A percentile compares a stretch with the other conserved stretches of the same genome.
Conservation (phyloP, 2,797 vertebrate species). For the Microctenopoma stevenorrisi region DNA sequence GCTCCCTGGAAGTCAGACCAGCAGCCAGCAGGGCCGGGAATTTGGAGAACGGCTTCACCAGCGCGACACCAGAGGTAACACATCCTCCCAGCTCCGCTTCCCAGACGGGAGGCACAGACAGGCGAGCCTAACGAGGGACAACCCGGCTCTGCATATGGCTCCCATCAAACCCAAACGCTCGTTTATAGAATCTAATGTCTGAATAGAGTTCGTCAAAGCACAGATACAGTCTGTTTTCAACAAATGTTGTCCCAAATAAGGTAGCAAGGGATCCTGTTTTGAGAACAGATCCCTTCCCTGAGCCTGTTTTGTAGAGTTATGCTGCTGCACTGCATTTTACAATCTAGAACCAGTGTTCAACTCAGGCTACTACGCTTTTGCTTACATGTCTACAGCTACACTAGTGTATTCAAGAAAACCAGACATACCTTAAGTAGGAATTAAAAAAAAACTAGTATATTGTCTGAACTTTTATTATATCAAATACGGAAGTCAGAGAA, state of each 20-base stretch:
- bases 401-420: constrained; percentile 65
- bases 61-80: constrained; percentile 72
- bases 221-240: constrained; percentile 56
- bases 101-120: constrained; percentile 83
- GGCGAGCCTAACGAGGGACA: constrained; percentile 84
- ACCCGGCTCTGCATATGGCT: constrained; percentile 84
- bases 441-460: constrained; percentile 47
- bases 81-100: constrained; percentile 80
- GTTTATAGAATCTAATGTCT: constrained; percentile 98
- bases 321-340: constrained; percentile 75
- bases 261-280: constrained; percentile 64
- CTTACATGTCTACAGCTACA: constrained; percentile 72
- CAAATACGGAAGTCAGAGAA: constrained; percentile 63
- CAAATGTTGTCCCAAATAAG: constrained; percentile 56
- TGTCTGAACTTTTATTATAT: constrained; percentile 67
- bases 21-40: constrained; percentile 79
- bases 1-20: constrained; percentile 79
- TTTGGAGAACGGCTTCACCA: constrained; percentile 81
- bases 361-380: constrained; percentile 76
- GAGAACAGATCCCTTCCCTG: constrained; percentile 54
- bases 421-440: constrained; percentile 69
- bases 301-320: constrained; percentile 73
- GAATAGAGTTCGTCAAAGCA: constrained; percentile 60
- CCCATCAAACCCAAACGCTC: constrained; percentile 95
- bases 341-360: constrained; percentile 77